These are phyloP conservation scores for Hirtodrosophila histrioides DNA, from an alignment of 2,888 invertebrate genomes.

Conservation along the genomic window DNA sequence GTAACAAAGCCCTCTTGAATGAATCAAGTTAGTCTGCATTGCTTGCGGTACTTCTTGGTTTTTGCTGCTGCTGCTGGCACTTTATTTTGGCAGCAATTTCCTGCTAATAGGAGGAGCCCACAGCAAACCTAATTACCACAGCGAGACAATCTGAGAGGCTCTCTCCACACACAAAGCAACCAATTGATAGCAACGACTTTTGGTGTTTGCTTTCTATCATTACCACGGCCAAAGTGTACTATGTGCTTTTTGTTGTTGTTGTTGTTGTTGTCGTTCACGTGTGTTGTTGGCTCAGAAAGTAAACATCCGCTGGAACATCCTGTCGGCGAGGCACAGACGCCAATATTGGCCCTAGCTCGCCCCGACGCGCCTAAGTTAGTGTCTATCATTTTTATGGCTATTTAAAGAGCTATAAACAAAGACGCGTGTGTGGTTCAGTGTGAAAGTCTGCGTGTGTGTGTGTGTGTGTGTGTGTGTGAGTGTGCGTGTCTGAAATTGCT, in stretches of 20 bases:
- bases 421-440: conserved; percentile 32
- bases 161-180: conserved; percentile 10
- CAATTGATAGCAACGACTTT: conserved; percentile 50
- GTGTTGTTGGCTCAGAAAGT: conserved; percentile 49
- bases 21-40: not conserved
- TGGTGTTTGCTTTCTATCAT: conserved; percentile 46
- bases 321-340: conserved; percentile 50
- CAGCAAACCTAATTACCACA: conserved; percentile 52
- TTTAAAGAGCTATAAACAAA: conserved; percentile 68
- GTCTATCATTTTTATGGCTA: conserved; percentile 74
- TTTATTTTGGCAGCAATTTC: conserved; percentile 56
- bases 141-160: not conserved
- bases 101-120: conserved; percentile 32
- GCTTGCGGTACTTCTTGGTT: not conserved
- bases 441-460: not conserved
- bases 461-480: conserved; percentile 15
- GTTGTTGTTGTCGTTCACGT: conserved; percentile 47
- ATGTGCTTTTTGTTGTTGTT: conserved; percentile 34
- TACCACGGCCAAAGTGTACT: conserved; percentile 31
- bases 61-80: conserved; percentile 14
- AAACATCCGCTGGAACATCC: conserved; percentile 75
- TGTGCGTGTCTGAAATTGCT: conserved; percentile 41
- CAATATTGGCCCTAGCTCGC: conserved; percentile 15
- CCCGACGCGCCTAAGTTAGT: conserved; percentile 30
- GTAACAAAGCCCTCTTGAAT: not conserved